phyloP scores from a whole-genome alignment of 2,888 invertebrate genomes.

The Steromphala cineraria region DNA sequence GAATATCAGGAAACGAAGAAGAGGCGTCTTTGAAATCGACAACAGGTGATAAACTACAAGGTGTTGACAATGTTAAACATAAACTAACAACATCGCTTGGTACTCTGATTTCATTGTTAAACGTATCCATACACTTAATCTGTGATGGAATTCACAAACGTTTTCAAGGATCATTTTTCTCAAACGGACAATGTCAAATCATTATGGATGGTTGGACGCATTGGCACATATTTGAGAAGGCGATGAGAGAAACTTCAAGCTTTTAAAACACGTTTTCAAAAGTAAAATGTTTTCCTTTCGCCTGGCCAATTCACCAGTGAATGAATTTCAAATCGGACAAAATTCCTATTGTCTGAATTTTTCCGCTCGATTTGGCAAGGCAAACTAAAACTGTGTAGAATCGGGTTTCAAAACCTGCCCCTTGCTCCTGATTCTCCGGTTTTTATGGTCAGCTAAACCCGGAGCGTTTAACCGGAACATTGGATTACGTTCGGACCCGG shows the following conservation, averaged over 20 bases:
- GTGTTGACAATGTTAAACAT: not conserved
- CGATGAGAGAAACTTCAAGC: not conserved
- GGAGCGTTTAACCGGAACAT: slow-evolving; percentile 1
- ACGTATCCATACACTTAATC: not conserved
- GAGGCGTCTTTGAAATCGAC: not conserved
- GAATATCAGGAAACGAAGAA: not conserved
- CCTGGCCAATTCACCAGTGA: not conserved
- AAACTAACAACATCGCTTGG: slow-evolving; percentile 1
- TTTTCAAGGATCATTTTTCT: slow-evolving; percentile 12
- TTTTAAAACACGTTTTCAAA: slow-evolving; percentile 17
- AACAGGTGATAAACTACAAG: not conserved
- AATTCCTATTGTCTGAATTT: not conserved
- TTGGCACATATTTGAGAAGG: not conserved
- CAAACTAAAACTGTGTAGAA: not conserved
- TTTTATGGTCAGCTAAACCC: not conserved
- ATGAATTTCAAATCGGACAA: slow-evolving; percentile 9
- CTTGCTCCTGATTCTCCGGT: not conserved
- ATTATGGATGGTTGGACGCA: not conserved
- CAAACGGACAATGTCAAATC: slow-evolving; percentile 14
- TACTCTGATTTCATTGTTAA: not conserved
- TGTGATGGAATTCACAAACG: slow-evolving; percentile 1
- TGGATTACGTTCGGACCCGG: not conserved
- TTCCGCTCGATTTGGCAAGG: not conserved
- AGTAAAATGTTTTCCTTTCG: slow-evolving; percentile 25
- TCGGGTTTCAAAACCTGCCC: not conserved